Conservation (phyloP, 2,888 invertebrate genomes). For the Stramonita haemastoma region DNA sequence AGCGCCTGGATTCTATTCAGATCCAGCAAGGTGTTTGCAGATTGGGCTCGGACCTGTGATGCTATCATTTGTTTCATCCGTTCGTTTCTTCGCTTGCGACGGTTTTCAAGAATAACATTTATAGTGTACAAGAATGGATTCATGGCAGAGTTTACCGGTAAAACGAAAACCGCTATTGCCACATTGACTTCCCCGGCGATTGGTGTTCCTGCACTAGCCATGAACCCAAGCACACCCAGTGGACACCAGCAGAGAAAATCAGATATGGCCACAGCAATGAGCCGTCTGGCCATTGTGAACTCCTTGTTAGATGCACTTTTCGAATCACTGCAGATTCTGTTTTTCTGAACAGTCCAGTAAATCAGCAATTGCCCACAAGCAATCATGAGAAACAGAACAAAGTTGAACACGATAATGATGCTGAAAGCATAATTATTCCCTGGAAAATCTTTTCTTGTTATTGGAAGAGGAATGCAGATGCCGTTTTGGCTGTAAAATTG, state of each 20-base stretch:
- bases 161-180: not conserved
- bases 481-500: not conserved
- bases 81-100: not conserved
- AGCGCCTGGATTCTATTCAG: not conserved
- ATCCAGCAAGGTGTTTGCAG: not conserved
- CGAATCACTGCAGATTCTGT: not conserved
- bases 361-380: not conserved
- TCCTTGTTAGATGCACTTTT: not conserved
- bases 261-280: not conserved
- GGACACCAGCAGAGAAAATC: slow-evolving; percentile 6
- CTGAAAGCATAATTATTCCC: not conserved
- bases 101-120: not conserved
- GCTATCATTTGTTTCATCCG: not conserved
- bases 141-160: not conserved
- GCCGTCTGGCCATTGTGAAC: not conserved
- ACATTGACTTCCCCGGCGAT: slow-evolving; percentile 7
- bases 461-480: not conserved
- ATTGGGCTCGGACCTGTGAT: not conserved
- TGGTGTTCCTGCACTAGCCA: not conserved
- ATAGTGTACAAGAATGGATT: slow-evolving; percentile 7
- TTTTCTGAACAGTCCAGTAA: not conserved
- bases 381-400: not conserved
- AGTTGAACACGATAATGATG: not conserved
- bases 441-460: not conserved
- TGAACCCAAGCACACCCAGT: not conserved